Evolutionary conservation across 2,888 invertebrate species (phyloP), one percentile per base, ranked within the genome.

Genomic region (Flexamia atlantica): DNA sequence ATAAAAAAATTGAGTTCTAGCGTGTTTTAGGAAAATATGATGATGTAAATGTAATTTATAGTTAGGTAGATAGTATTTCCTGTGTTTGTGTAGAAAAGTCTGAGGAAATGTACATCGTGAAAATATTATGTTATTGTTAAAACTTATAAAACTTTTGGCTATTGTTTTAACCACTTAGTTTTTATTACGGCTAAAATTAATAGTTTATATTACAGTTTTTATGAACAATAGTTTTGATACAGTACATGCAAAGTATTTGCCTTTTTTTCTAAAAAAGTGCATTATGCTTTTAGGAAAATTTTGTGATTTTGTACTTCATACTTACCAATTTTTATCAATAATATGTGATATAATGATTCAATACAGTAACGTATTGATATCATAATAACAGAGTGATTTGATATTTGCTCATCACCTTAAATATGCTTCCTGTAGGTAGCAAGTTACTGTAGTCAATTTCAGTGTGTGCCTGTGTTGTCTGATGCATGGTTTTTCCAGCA

Each of bases 401-500:
- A 10, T 14, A 4, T 28, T 64, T 64, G 64, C 64, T 64, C 28
- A 64, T 12, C 12, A 40, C 5, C 40, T 40, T 40, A 40, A 40
- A 40, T n/a, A n/a, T n/a, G 36, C 36, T 7, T 9, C 36, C 36
- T 36, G 4, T 46, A 46, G 46, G 46, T 46, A 46, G 12, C 14
- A 46, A 46, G 17, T 17, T 46, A 10, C 30, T 30, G 30, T 36
- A 9, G 36, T n/a, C 30, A 7, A 3, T 28, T 60, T 28, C 60
- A 23, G 7, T 68, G 7, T 30, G 30, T 23, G 36, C 23, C 28
- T 76, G 50, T 76, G 28, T 76, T n/a, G 42, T 42, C 17, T 46
- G 23, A 40, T 76, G 76, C 76, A 76, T 76, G 76, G 46, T 76
- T 76, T 76, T 32, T 36, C 23, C n/a, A 40, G 76, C 76, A 76